These are phyloP conservation scores for Hydrocynus forskahlii DNA, from an alignment of 2,797 vertebrate genomes.

Conservation along the genomic window DNA sequence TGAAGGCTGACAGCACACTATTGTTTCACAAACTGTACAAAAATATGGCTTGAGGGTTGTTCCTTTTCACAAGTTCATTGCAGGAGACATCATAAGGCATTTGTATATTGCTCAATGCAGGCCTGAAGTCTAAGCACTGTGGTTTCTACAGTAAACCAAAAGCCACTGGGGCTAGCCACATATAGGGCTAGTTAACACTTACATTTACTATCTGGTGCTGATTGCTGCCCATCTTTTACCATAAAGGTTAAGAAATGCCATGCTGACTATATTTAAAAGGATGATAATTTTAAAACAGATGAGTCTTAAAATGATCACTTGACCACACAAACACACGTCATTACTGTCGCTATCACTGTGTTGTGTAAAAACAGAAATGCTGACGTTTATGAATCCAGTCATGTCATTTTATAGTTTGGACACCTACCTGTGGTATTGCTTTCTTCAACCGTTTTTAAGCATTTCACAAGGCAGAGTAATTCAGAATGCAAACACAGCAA, in stretches of 20 bases:
- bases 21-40: constrained; percentile 64
- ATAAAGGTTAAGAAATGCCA: background rate
- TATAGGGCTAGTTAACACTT: constrained; percentile 46
- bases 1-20: constrained; percentile 53
- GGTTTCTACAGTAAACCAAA: constrained; percentile 40
- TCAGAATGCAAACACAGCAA: constrained; percentile 60
- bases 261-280: background rate
- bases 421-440: constrained; percentile 43
- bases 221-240: constrained; percentile 29
- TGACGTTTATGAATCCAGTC: background rate
- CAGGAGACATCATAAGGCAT: constrained; percentile 62
- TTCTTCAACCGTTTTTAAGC: constrained; percentile 33
- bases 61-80: constrained; percentile 57
- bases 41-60: constrained; percentile 46
- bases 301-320: background rate
- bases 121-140: constrained; percentile 44
- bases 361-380: background rate
- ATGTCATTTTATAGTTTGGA: constrained; percentile 36
- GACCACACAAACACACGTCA: background rate
- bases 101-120: constrained; percentile 59
- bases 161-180: constrained; percentile 43
- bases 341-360: background rate
- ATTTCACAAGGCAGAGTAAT: constrained; percentile 44
- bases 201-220: background rate
- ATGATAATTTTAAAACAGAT: background rate